phyloP scores from a whole-genome alignment of 2,888 invertebrate genomes.

The Cerastis leucographa region DNA sequence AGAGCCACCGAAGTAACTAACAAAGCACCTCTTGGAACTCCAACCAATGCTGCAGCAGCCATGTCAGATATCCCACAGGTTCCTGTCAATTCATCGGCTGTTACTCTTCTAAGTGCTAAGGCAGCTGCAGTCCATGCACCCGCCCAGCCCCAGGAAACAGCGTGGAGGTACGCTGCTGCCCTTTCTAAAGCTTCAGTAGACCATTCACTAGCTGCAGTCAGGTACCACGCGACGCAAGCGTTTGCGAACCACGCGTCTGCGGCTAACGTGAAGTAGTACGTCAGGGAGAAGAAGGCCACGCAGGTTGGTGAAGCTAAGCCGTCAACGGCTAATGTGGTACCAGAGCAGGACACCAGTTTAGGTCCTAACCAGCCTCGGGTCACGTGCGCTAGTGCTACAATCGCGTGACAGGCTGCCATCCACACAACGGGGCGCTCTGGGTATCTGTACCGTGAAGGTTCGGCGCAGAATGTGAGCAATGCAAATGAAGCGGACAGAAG shows the following conservation, averaged over 20 bases:
- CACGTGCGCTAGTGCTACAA: constrained; percentile 94
- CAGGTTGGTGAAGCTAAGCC: constrained; percentile 91
- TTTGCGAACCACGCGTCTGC: constrained; percentile 97
- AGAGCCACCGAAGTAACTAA: constrained; percentile 93
- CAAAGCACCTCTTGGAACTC: constrained; percentile 91
- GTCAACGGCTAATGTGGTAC: constrained; percentile 85
- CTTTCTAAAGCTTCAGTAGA: constrained; percentile 97
- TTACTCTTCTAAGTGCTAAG: constrained; percentile 94
- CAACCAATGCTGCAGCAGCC: constrained; percentile 91
- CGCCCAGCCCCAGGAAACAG: constrained; percentile 96
- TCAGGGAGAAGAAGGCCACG: constrained; percentile 93
- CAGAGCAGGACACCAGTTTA: constrained; percentile 80
- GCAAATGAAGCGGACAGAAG: constrained; percentile 96
- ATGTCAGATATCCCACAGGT: constrained; percentile 94
- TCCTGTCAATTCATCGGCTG: constrained; percentile 95
- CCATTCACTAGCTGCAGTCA: constrained; percentile 98
- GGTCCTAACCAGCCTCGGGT: constrained; percentile 92
- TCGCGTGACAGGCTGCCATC: constrained; percentile 96
- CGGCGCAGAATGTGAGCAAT: constrained; percentile 96
- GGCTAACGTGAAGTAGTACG: constrained; percentile 95
- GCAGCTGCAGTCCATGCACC: constrained; percentile 96
- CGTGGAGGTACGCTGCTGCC: constrained; percentile 96
- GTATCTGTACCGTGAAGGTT: constrained; percentile 96
- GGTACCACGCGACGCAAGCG: constrained; percentile 96
- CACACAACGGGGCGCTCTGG: constrained; percentile 98